Percentiles rank a stretch among this genome's conserved stretches.
These are phyloP conservation scores for Callosobruchus maculatus DNA, from an alignment of 2,888 invertebrate genomes.

Conservation along the genomic window DNA sequence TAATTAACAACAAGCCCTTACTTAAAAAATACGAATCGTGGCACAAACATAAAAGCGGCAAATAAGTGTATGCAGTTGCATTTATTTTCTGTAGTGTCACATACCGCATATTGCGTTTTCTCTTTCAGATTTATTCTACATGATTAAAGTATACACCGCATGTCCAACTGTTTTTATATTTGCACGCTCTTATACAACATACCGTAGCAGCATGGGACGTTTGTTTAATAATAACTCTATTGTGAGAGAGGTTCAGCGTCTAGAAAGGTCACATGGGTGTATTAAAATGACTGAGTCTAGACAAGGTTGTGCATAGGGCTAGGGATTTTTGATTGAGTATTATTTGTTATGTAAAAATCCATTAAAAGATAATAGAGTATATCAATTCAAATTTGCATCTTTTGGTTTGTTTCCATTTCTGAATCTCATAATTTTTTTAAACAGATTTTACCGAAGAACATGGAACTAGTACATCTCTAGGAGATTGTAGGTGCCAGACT, in stretches of 20 bases:
- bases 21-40: neutral
- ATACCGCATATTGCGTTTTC: neutral
- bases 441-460: too few species aligned
- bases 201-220: neutral
- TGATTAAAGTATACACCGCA: neutral
- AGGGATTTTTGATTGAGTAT: too few species aligned
- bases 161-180: neutral
- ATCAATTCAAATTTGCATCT: too few species aligned
- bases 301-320: too few species aligned
- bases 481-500: too few species aligned
- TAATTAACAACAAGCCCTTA: neutral
- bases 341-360: too few species aligned
- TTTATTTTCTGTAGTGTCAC: neutral
- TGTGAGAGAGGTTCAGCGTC: too few species aligned
- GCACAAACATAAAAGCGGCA: neutral
- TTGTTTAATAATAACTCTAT: neutral
- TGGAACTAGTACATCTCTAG: too few species aligned
- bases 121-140: neutral
- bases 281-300: neutral
- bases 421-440: too few species aligned
- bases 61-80: neutral
- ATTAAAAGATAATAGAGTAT: too few species aligned
- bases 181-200: neutral
- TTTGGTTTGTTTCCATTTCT: too few species aligned
- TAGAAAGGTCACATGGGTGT: neutral